Evolutionary conservation across 2,888 invertebrate species (phyloP).

Genomic region (Leucophenga maculata): DNA sequence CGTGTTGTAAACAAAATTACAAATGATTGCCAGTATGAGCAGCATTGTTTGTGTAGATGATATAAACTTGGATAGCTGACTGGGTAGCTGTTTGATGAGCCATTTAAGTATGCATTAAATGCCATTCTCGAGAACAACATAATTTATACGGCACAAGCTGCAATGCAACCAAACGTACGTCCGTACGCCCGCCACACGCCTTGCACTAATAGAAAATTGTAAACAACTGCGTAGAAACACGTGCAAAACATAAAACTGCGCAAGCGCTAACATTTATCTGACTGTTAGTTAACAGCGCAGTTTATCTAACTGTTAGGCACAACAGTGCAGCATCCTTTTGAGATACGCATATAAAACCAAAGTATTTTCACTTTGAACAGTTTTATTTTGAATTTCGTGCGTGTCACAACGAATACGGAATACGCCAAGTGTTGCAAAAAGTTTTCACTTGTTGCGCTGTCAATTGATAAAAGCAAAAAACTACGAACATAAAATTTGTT

Average conservation of each 20-base stretch:
- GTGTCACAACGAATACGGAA: not conserved
- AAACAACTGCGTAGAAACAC: conserved; percentile 26
- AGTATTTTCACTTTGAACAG: not conserved
- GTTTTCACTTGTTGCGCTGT: conserved; percentile 5
- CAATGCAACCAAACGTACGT: not conserved
- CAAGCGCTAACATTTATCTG: conserved; percentile 42
- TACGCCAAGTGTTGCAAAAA: not conserved
- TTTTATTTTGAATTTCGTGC: not conserved
- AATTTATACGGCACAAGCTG: not conserved
- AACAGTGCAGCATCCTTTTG: not conserved
- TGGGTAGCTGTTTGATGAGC: too few species aligned
- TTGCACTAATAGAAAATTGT: not conserved
- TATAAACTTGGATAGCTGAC: too few species aligned
- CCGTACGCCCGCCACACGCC: conserved; percentile 13
- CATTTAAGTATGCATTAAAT: conserved; percentile 4
- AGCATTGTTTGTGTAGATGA: too few species aligned
- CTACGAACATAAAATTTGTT: too few species aligned
- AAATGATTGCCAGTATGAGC: too few species aligned
- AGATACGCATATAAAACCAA: not conserved
- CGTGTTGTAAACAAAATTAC: too few species aligned
- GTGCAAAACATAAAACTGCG: conserved; percentile 36
- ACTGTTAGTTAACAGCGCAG: conserved; percentile 38
- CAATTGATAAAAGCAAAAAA: too few species aligned
- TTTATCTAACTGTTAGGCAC: not conserved
- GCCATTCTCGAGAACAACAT: not conserved